Percentiles rank a stretch among this genome's conserved stretches.
phyloP scores from a whole-genome alignment of 2,797 vertebrate genomes.

The Tenualosa thibaudeaui region DNA sequence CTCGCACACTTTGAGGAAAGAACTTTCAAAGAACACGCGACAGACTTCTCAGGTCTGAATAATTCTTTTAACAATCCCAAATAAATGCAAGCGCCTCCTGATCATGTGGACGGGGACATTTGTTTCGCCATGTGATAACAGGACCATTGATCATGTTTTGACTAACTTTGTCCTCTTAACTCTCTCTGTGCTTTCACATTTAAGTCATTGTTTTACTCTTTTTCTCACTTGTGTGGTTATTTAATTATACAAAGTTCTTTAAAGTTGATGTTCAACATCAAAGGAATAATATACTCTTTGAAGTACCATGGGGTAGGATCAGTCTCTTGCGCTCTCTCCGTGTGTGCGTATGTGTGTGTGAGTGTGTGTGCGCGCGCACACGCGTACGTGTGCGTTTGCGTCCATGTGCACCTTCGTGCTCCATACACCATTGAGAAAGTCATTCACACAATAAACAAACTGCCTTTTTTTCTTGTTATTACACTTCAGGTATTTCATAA shows the following conservation, averaged over 20 bases:
- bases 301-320: slow-evolving; percentile 82
- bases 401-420: slow-evolving; percentile 63
- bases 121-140: background rate
- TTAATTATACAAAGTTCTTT: slow-evolving; percentile 75
- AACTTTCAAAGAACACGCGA: background rate
- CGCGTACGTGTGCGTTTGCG: background rate
- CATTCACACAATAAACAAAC: slow-evolving; percentile 73
- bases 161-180: background rate
- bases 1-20: slow-evolving; percentile 9
- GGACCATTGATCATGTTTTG: background rate
- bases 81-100: background rate
- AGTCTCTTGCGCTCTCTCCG: slow-evolving; percentile 40
- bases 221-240: slow-evolving; percentile 59
- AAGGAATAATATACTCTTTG: slow-evolving; percentile 80
- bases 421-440: slow-evolving; percentile 74
- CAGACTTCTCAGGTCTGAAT: slow-evolving; percentile 69
- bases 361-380: background rate
- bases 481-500: background rate
- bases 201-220: slow-evolving; percentile 6
- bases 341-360: background rate
- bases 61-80: slow-evolving; percentile 57
- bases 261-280: slow-evolving; percentile 81
- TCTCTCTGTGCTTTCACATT: background rate
- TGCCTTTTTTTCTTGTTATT: slow-evolving; percentile 15
- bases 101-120: background rate